phyloP scores from a whole-genome alignment of 2,797 vertebrate genomes.

The Semotilus atromaculatus region DNA sequence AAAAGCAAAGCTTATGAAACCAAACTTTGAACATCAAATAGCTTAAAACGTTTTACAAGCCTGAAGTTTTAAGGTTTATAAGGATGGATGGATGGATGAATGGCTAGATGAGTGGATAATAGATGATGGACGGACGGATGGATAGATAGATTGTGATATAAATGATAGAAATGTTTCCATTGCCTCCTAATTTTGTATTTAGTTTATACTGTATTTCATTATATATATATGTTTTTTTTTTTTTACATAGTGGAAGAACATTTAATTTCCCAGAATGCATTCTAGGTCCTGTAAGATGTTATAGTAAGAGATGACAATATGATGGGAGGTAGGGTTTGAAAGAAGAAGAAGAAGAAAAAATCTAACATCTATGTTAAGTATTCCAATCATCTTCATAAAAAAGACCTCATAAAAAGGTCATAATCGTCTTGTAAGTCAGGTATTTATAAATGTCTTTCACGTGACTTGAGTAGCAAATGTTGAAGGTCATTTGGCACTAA shows the following conservation, averaged over 20 bases:
- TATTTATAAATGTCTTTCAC: background rate
- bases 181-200: too few species aligned
- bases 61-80: background rate
- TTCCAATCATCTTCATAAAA: background rate
- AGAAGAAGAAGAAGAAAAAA: background rate
- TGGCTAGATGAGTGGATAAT: too few species aligned
- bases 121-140: too few species aligned
- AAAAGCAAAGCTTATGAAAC: too few species aligned
- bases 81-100: background rate
- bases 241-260: too few species aligned
- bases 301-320: background rate
- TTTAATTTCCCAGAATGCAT: too few species aligned
- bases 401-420: background rate
- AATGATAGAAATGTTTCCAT: too few species aligned
- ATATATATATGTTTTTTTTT: too few species aligned
- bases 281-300: background rate
- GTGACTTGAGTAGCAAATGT: slow-evolving; percentile 10
- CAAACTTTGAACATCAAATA: too few species aligned
- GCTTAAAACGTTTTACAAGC: background rate
- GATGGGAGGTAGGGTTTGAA: background rate
- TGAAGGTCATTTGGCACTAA: slow-evolving; percentile 23
- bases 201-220: too few species aligned
- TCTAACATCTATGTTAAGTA: background rate
- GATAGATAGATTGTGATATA: too few species aligned
- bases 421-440: background rate